Conservation (phyloP, 2,888 invertebrate genomes). For the Anticlea derivata region DNA sequence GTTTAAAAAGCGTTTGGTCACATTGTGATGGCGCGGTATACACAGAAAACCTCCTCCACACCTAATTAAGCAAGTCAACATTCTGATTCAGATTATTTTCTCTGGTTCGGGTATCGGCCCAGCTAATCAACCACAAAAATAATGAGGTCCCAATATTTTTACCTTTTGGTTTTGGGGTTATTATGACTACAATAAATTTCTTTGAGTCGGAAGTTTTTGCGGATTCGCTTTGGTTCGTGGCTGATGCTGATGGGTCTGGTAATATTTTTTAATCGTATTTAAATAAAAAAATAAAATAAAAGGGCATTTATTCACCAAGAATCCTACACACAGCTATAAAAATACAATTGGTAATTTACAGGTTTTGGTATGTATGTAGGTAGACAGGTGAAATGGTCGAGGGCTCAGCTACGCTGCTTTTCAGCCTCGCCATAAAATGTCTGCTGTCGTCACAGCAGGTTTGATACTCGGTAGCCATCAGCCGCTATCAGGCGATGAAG, state of each 20-base stretch:
- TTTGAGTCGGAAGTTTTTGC: slow-evolving; percentile 29
- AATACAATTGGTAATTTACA: too few species aligned
- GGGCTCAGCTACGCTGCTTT: too few species aligned
- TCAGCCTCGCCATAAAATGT: too few species aligned
- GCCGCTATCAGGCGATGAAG: too few species aligned
- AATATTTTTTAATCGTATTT: slow-evolving; percentile 9
- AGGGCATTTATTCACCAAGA: too few species aligned
- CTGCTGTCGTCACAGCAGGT: too few species aligned
- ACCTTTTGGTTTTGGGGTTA: slow-evolving; percentile 25
- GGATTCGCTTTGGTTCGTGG: slow-evolving; percentile 31
- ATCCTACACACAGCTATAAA: too few species aligned
- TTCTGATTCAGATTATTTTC: slow-evolving; percentile 46
- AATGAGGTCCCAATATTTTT: slow-evolving; percentile 35
- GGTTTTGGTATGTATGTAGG: too few species aligned
- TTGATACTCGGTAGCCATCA: too few species aligned
- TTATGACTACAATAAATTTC: slow-evolving; percentile 33
- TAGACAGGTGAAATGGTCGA: too few species aligned
- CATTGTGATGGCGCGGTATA: too few species aligned
- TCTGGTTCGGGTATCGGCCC: slow-evolving; percentile 32
- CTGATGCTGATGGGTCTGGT: slow-evolving; percentile 27
- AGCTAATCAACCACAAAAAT: slow-evolving; percentile 38
- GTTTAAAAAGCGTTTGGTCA: background rate
- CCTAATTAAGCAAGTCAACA: slow-evolving; percentile 49
- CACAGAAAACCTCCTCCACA: slow-evolving; percentile 37
- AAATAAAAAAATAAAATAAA: too few species aligned